A percentile compares a stretch with the other conserved stretches of the same genome.
Evolutionary conservation across 2,888 invertebrate genomes (phyloP).

Genomic region (Chrysomela aeneicollis): DNA sequence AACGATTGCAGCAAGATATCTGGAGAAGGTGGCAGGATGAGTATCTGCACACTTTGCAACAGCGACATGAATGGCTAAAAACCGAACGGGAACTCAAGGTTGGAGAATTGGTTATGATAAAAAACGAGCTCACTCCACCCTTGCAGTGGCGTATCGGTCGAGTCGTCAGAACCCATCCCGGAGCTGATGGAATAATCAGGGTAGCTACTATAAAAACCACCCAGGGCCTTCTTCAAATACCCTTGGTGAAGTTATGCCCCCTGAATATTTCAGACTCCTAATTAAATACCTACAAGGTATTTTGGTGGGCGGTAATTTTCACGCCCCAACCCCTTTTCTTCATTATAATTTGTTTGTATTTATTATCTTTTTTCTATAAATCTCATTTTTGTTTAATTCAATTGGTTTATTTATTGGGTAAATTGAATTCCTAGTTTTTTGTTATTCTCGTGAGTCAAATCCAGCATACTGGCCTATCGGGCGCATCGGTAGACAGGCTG

Average conservation of each 20-base stretch:
- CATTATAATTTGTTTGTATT: no score
- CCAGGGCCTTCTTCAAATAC: neutral
- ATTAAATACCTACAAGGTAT: no score
- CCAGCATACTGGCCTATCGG: no score
- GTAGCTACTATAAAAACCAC: slow-evolving; percentile 5
- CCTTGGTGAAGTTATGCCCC: slow-evolving; percentile 6
- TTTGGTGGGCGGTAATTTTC: no score
- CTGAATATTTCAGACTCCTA: no score
- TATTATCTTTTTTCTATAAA: no score
- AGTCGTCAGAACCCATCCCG: slow-evolving; percentile 13
- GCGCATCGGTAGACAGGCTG: no score
- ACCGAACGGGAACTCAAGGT: neutral
- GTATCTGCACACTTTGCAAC: slow-evolving; percentile 42
- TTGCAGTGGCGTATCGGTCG: slow-evolving; percentile 21
- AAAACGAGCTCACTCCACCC: slow-evolving; percentile 22
- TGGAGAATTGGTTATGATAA: slow-evolving; percentile 17
- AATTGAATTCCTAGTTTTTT: no score
- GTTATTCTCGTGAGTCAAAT: no score
- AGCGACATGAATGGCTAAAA: slow-evolving; percentile 21
- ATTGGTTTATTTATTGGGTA: no score
- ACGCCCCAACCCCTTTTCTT: no score
- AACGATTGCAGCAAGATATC: slow-evolving; percentile 41
- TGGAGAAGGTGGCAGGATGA: slow-evolving; percentile 41
- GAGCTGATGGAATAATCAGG: slow-evolving; percentile 10
- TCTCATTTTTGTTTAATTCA: no score